These are phyloP conservation scores for Xenops minutus DNA, from an alignment of 2,797 vertebrate genomes.

Conservation along the genomic window DNA sequence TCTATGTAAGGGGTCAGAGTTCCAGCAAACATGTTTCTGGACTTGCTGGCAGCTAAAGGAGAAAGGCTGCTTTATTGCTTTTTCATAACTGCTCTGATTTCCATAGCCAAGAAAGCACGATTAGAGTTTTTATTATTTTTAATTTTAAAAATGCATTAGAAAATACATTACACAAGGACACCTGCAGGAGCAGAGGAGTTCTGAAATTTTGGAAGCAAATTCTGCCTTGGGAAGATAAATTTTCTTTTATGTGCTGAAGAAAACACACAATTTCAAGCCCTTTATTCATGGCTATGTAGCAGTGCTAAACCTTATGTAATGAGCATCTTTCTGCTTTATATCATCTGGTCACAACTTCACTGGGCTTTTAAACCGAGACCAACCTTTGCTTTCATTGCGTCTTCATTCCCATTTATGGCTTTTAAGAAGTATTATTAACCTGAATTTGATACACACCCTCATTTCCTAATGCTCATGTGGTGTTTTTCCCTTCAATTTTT, in stretches of 20 bases:
- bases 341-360: neutral
- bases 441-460: neutral
- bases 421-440: neutral
- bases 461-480: neutral
- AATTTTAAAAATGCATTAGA: conserved; percentile 50
- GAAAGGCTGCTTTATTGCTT: conserved; percentile 51
- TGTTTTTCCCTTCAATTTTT: neutral
- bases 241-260: neutral
- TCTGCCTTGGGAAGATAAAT: neutral
- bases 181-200: conserved; percentile 37
- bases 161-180: conserved; percentile 19
- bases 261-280: neutral
- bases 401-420: neutral
- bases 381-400: neutral
- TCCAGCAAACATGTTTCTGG: conserved; percentile 65
- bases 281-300: neutral
- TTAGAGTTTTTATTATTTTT: conserved; percentile 61
- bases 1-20: conserved; percentile 61
- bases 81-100: conserved; percentile 56
- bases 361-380: neutral
- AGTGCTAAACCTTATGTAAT: neutral
- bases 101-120: conserved; percentile 39
- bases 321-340: neutral
- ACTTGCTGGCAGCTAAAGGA: conserved; percentile 52
- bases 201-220: neutral